phyloP scores from a whole-genome alignment of 2,888 invertebrate species.

The Melieria picta region DNA sequence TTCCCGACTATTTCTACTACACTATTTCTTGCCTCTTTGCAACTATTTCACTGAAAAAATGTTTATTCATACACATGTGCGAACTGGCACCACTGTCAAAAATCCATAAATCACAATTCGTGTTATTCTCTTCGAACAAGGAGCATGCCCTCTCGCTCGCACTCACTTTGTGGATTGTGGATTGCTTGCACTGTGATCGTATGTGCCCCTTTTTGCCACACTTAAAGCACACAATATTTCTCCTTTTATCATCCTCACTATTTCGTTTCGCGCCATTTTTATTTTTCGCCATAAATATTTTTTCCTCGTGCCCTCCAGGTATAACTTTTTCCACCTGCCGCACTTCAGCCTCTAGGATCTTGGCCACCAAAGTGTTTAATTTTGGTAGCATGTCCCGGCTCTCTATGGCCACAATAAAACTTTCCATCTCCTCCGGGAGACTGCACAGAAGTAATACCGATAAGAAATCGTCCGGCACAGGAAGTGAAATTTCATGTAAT shows the following conservation, averaged over 20 bases:
- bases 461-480: not conserved
- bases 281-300: not conserved
- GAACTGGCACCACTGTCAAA: slow-evolving; percentile 13
- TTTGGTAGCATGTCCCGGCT: slow-evolving; percentile 21
- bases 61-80: slow-evolving; percentile 9
- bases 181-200: not conserved
- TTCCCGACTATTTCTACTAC: too few relatives aligned
- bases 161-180: not conserved
- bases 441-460: slow-evolving; percentile 9
- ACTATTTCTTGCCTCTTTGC: slow-evolving; percentile 7
- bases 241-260: too few relatives aligned
- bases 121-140: not conserved
- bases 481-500: slow-evolving; percentile 6
- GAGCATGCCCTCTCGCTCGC: not conserved
- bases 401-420: slow-evolving; percentile 23
- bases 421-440: slow-evolving; percentile 25
- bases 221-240: too few relatives aligned
- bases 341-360: slow-evolving; percentile 24
- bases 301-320: not conserved
- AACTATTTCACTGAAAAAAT: not conserved
- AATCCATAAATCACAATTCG: slow-evolving; percentile 8
- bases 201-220: too few relatives aligned
- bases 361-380: slow-evolving; percentile 12
- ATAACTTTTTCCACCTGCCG: not conserved
- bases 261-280: too few relatives aligned